Evolutionary conservation across 2,113 vertebrate species (phyloP).

Genomic region (Mus spicilegus): DNA sequence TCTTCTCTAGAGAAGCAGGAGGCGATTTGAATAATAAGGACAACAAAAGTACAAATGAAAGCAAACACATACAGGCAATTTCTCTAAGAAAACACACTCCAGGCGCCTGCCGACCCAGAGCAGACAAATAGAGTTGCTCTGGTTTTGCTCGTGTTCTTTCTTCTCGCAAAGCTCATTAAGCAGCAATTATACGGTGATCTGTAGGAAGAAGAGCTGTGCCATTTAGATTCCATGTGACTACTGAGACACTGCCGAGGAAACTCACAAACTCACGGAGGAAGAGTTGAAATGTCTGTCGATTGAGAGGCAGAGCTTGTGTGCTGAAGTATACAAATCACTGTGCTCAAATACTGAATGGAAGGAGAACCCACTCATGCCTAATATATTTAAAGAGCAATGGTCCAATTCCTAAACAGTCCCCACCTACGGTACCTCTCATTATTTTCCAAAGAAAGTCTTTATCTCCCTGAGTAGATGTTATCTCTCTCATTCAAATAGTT

Average conservation of each 20-base stretch:
- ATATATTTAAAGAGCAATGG: conserved; percentile 26
- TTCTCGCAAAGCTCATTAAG: conserved; percentile 68
- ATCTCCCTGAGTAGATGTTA: conserved; percentile 13
- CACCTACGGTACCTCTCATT: not conserved
- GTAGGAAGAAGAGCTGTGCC: conserved; percentile 62
- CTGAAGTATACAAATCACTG: conserved; percentile 62
- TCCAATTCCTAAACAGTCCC: conserved; percentile 41
- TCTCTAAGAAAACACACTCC: conserved; percentile 59
- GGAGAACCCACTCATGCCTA: not conserved
- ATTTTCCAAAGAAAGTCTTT: conserved; percentile 6
- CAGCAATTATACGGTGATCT: conserved; percentile 58
- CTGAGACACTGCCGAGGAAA: conserved; percentile 43
- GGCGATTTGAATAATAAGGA: conserved; percentile 52
- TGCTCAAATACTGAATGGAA: conserved; percentile 34
- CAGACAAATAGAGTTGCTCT: conserved; percentile 53
- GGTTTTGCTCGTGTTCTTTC: conserved; percentile 60
- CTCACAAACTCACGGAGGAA: conserved; percentile 53
- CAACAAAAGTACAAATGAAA: conserved; percentile 63
- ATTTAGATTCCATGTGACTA: conserved; percentile 40
- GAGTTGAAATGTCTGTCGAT: conserved; percentile 57
- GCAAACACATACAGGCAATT: conserved; percentile 4
- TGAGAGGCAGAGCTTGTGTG: conserved; percentile 51
- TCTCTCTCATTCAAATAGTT: not conserved
- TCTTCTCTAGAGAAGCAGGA: conserved; percentile 37
- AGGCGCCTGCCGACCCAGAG: conserved; percentile 40